phyloP scores from a whole-genome alignment of 2,797 vertebrate species.

The Leuciscus waleckii region DNA sequence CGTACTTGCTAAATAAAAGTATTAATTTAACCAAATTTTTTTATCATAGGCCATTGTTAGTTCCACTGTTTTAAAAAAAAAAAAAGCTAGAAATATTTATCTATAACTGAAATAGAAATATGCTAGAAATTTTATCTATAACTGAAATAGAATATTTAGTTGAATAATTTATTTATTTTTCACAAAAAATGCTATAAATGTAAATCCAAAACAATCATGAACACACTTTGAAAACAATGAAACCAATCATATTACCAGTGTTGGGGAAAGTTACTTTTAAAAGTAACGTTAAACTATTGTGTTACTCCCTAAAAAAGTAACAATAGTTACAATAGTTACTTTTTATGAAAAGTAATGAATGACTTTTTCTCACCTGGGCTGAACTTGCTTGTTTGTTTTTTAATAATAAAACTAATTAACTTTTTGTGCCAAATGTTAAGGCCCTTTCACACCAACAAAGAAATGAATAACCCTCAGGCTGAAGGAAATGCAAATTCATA shows the following conservation, averaged over 20 bases:
- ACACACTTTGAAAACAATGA: not conserved
- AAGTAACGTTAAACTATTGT: no score
- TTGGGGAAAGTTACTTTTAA: no score
- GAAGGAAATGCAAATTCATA: not conserved
- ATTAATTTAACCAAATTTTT: not conserved
- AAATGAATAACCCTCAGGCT: not conserved
- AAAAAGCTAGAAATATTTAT: no score
- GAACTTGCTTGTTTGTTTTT: no score
- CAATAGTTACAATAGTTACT: no score
- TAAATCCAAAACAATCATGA: not conserved
- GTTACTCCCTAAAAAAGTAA: no score
- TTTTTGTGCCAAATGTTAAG: not conserved
- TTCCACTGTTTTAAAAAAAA: not conserved
- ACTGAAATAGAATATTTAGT: not conserved
- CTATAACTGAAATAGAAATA: not conserved
- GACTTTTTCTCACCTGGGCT: no score
- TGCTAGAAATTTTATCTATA: no score
- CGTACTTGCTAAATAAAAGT: not conserved
- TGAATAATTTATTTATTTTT: not conserved
- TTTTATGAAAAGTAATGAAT: no score
- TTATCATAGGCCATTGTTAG: not conserved
- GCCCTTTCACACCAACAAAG: not conserved
- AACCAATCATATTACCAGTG: not conserved
- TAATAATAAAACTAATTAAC: not conserved
- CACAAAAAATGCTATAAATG: not conserved